Evolutionary conservation across 1,140 invertebrate genomes (phyloP).

Genomic region (Cherax destructor): DNA sequence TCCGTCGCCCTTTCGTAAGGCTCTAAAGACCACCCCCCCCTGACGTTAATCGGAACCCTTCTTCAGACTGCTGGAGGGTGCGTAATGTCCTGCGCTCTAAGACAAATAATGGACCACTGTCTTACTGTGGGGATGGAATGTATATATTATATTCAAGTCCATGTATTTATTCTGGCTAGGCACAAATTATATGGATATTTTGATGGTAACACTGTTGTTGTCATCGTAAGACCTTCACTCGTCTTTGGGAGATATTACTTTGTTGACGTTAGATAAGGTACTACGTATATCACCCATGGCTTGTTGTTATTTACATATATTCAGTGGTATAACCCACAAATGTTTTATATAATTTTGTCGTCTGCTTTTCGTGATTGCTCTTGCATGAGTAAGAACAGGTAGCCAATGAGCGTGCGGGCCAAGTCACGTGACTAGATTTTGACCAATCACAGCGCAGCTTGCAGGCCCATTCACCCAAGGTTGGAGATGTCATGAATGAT

Average conservation of each 20-base stretch:
- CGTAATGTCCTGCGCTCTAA: background rate
- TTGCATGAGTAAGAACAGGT: slow-evolving; percentile 42
- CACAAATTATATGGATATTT: no score
- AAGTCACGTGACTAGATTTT: slow-evolving; percentile 53
- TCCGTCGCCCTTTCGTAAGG: background rate
- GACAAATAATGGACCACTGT: background rate
- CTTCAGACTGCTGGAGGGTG: background rate
- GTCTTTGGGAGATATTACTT: no score
- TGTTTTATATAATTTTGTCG: slow-evolving; percentile 45
- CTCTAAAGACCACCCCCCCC: background rate
- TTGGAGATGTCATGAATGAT: slow-evolving; percentile 60
- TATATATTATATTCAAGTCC: no score
- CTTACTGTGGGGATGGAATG: background rate
- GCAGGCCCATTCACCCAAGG: slow-evolving; percentile 66
- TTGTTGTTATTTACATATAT: background rate
- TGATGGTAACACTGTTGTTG: no score
- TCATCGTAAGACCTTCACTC: no score
- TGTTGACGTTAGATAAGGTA: no score
- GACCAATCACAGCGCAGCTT: slow-evolving; percentile 55
- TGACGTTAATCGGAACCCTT: background rate
- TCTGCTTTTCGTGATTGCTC: slow-evolving; percentile 40
- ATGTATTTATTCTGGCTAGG: no score
- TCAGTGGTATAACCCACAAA: background rate
- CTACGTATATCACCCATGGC: background rate
- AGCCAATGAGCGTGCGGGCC: slow-evolving; percentile 56